Percentiles rank a stretch among this genome's conserved stretches.
Conservation (phyloP, 2,797 vertebrate genomes). For the Cynodonichthys magdalenae region DNA sequence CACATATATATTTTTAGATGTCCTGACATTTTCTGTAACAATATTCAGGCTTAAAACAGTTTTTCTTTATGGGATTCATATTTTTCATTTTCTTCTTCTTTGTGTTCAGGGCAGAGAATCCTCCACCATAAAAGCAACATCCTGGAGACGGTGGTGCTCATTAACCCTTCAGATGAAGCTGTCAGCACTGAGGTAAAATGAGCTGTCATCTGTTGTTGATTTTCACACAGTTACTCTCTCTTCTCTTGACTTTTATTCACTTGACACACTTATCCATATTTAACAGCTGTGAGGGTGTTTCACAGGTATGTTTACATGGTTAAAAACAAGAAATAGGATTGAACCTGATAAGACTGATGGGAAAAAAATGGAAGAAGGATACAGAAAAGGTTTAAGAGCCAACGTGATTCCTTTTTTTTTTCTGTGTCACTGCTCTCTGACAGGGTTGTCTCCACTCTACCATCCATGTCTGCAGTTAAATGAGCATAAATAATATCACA, state of each 20-base stretch:
- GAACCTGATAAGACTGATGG: slow-evolving; percentile 9
- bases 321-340: slow-evolving; percentile 26
- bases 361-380: slow-evolving; percentile 1
- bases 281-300: neutral
- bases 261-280: neutral
- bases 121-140: slow-evolving; percentile 97
- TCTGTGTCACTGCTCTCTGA: slow-evolving; percentile 34
- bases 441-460: slow-evolving; percentile 6
- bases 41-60: neutral
- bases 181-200: slow-evolving; percentile 91
- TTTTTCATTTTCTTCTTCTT: slow-evolving; percentile 1
- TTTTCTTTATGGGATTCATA: neutral
- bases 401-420: slow-evolving; percentile 21
- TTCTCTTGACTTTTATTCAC: neutral
- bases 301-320: slow-evolving; percentile 20
- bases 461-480: slow-evolving; percentile 55
- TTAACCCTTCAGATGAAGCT: slow-evolving; percentile 97
- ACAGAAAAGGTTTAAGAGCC: neutral
- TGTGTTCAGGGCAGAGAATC: slow-evolving; percentile 92
- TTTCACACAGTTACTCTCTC: neutral
- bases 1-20: too few relatives aligned
- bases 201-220: neutral
- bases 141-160: slow-evolving; percentile 96
- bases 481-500: slow-evolving; percentile 70
- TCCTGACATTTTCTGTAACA: too few relatives aligned